A percentile compares a stretch with the other conserved stretches of the same genome.
Conservation (phyloP, 2,113 vertebrate genomes). For the Daboia siamensis region DNA sequence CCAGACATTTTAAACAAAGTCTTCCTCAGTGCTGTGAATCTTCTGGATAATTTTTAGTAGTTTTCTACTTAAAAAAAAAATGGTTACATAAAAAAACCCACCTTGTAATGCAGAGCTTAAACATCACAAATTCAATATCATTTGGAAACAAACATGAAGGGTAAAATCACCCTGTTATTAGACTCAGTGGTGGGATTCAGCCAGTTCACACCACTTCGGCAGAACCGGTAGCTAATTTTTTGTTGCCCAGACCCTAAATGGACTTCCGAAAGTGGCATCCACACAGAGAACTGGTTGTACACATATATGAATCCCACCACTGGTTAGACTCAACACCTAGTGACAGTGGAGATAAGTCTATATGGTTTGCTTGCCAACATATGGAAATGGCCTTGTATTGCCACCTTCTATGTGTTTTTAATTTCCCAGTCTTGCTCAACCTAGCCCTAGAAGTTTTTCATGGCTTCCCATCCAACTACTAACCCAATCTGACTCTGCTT, state of each 20-base stretch:
- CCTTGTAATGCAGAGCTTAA: neutral
- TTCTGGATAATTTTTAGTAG: neutral
- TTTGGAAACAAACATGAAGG: neutral
- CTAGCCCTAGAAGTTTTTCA: neutral
- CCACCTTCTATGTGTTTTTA: neutral
- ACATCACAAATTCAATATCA: neutral
- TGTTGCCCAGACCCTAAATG: too few species aligned
- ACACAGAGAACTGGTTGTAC: too few species aligned
- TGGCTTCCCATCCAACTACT: neutral
- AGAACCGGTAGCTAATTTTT: too few species aligned
- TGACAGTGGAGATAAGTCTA: neutral
- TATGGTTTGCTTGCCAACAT: neutral
- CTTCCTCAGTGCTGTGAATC: neutral
- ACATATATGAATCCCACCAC: too few species aligned
- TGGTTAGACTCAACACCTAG: neutral
- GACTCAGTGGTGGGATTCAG: neutral
- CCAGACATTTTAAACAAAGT: neutral
- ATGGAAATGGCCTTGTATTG: neutral
- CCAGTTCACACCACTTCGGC: too few species aligned
- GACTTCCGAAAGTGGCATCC: too few species aligned
- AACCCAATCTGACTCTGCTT: neutral
- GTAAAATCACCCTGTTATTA: neutral
- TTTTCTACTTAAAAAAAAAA: neutral
- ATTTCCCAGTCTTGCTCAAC: neutral
- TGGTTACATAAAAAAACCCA: neutral